These are phyloP conservation scores for Phrynocephalus guinanensis DNA, from an alignment of 2,797 vertebrate genomes.

Conservation along the genomic window DNA sequence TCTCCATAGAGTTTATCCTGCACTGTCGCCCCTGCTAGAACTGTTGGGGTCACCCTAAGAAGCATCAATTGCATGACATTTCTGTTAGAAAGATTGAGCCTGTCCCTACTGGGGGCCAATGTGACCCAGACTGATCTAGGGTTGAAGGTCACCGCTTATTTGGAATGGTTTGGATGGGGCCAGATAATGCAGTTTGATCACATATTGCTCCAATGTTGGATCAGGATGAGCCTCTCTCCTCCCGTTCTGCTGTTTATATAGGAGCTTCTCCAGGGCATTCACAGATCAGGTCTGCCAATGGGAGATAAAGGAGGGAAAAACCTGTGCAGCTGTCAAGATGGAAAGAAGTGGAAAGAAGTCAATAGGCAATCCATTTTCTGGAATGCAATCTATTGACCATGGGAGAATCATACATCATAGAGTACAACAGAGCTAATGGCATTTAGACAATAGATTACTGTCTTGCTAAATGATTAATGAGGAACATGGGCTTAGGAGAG, in stretches of 20 bases:
- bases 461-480: conserved; percentile 28
- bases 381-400: conserved; percentile 19
- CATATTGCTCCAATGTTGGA: too few species aligned
- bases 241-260: too few species aligned
- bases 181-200: too few species aligned
- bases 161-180: too few species aligned
- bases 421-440: conserved; percentile 40
- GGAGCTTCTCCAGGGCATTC: conserved; percentile 12
- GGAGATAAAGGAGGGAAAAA: conserved; percentile 47
- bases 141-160: too few species aligned
- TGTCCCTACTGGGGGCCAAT: too few species aligned
- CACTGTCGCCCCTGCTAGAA: too few species aligned
- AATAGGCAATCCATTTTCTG: conserved; percentile 51
- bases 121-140: too few species aligned
- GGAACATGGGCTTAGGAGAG: not conserved
- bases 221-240: not conserved
- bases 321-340: conserved; percentile 45
- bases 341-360: conserved; percentile 37
- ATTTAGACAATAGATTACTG: conserved; percentile 19
- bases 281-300: conserved; percentile 37
- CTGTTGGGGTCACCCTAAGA: too few species aligned
- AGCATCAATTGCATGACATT: too few species aligned
- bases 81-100: too few species aligned
- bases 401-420: conserved; percentile 5
- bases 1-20: too few species aligned